Conservation (phyloP, 1,140 invertebrate genomes). For the Pseudachorutes palmiensis region DNA sequence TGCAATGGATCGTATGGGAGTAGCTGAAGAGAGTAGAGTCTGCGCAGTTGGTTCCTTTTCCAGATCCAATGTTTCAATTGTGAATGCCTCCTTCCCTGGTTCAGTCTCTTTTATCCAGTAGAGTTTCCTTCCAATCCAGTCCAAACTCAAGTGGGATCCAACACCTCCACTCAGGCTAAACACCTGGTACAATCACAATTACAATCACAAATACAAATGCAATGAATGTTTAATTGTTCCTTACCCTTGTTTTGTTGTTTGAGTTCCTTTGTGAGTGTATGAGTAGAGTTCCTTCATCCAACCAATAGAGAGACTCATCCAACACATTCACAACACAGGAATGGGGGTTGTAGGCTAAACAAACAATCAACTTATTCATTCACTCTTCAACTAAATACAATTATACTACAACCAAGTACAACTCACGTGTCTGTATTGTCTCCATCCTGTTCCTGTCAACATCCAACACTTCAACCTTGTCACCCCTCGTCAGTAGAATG, state of each 20-base stretch:
- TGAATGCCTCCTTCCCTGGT: constrained; percentile 15
- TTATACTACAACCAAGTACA: background rate
- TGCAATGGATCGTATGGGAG: constrained; percentile 50
- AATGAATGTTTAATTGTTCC: background rate
- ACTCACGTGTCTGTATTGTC: background rate
- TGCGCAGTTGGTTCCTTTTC: constrained; percentile 39
- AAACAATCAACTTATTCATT: constrained; percentile 26
- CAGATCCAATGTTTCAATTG: constrained; percentile 31
- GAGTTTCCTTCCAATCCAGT: constrained; percentile 74
- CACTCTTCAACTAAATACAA: background rate
- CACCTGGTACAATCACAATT: constrained; percentile 44
- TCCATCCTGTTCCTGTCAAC: constrained; percentile 49
- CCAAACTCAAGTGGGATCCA: constrained; percentile 41
- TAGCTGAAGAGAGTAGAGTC: constrained; percentile 46
- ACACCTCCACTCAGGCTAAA: constrained; percentile 36
- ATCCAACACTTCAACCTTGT: constrained; percentile 63
- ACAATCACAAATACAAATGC: background rate
- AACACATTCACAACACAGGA: constrained; percentile 43
- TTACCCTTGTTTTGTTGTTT: constrained; percentile 48
- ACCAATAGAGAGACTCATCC: constrained; percentile 71
- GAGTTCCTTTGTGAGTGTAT: constrained; percentile 55
- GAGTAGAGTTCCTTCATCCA: constrained; percentile 65
- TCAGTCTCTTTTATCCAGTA: constrained; percentile 53
- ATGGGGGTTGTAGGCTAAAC: constrained; percentile 39
- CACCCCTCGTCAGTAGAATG: constrained; percentile 62